These are phyloP conservation scores for Ahaetulla prasina DNA, from an alignment of 2,113 vertebrate species.

Conservation along the genomic window DNA sequence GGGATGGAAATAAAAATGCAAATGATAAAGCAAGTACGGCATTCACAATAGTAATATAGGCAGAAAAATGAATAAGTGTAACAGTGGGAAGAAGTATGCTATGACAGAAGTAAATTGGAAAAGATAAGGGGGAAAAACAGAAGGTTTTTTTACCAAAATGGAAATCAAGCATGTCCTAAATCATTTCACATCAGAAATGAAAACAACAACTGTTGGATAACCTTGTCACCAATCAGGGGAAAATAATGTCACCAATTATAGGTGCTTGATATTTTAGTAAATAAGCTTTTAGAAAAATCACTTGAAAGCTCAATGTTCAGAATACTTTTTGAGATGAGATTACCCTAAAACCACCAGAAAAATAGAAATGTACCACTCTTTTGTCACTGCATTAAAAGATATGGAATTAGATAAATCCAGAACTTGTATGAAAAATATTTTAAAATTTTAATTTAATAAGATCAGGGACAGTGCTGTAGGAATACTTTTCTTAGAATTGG, in stretches of 20 bases:
- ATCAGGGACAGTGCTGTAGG: background rate
- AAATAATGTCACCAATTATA: background rate
- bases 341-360: background rate
- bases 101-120: background rate
- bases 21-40: background rate
- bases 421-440: background rate
- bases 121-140: background rate
- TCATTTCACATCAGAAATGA: background rate
- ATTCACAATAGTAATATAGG: background rate
- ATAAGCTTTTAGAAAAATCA: background rate
- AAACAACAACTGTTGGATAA: background rate
- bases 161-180: background rate
- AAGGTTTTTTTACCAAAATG: background rate
- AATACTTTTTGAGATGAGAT: background rate
- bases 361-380: background rate
- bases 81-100: background rate
- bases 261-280: background rate
- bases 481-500: background rate
- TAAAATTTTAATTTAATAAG: background rate
- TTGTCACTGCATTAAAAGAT: background rate
- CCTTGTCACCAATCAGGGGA: background rate
- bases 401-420: background rate
- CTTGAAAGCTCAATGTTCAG: background rate
- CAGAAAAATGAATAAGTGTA: background rate
- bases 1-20: background rate